Evolutionary conservation across 2,797 vertebrate genomes (phyloP).

Genomic region (Cephalopachus bancanus): DNA sequence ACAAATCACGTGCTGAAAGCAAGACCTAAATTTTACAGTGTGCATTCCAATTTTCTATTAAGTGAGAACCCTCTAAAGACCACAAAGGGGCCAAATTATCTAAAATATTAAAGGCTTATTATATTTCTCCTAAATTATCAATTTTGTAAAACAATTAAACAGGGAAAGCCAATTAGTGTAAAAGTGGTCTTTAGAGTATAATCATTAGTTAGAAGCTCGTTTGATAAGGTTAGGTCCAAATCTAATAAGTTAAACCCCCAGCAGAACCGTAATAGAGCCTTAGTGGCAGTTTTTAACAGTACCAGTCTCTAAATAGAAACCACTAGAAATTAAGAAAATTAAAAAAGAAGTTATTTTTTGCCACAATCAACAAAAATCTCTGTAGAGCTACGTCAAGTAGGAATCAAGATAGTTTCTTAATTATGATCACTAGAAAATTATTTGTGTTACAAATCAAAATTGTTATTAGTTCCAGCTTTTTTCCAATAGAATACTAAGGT

Average conservation of each 20-base stretch:
- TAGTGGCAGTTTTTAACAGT: slow-evolving; percentile 75
- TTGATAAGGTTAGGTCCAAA: slow-evolving; percentile 84
- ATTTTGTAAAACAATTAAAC: slow-evolving; percentile 84
- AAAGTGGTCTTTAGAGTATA: slow-evolving; percentile 85
- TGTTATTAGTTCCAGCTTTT: slow-evolving; percentile 74
- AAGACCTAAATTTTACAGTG: slow-evolving; percentile 86
- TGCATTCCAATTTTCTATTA: slow-evolving; percentile 83
- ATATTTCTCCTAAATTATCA: slow-evolving; percentile 87
- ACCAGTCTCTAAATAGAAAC: slow-evolving; percentile 81
- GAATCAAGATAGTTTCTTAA: slow-evolving; percentile 72
- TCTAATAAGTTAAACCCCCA: slow-evolving; percentile 84
- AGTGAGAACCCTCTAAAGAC: slow-evolving; percentile 85
- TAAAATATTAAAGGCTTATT: slow-evolving; percentile 83
- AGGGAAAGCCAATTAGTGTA: slow-evolving; percentile 86
- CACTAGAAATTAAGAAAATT: slow-evolving; percentile 84
- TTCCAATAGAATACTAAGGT: slow-evolving; percentile 4
- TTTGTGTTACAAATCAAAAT: slow-evolving; percentile 81
- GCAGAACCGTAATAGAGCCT: slow-evolving; percentile 79
- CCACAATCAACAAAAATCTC: slow-evolving; percentile 82
- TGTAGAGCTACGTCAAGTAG: slow-evolving; percentile 70
- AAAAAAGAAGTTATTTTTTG: slow-evolving; percentile 79
- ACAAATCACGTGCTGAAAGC: slow-evolving; percentile 81
- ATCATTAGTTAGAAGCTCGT: slow-evolving; percentile 86
- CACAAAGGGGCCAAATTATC: slow-evolving; percentile 85
- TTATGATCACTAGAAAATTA: slow-evolving; percentile 82